Base-by-base conservation (phyloP, 2,113 vertebrate genomes). In the Rhabdomys dilectus region DNA sequence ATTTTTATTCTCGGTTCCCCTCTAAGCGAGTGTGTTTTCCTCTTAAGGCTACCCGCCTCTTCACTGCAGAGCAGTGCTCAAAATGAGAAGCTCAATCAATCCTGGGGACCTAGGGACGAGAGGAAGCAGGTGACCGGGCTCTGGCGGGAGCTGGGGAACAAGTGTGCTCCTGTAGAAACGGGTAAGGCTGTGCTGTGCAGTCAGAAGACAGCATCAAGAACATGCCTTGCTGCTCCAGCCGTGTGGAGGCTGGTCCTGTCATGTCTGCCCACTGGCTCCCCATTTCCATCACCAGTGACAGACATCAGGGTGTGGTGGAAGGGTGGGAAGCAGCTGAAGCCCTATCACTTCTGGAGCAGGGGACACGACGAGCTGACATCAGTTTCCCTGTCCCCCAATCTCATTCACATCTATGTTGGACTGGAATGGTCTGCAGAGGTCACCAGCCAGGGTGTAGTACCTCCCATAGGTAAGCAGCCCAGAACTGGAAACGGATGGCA, bases 21-120 rank as follows among this genome's bases (percentile, higher is more conserved):
- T 62, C 36, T n/a, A 6, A 73, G 75, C 17, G 22, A 1, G 21
- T 10, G 21, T 48, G 66, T 88, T 72, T 39, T 72, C 42, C 48
- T 29, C n/a, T n/a, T 39, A 16, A 66, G 22, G 45, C 31, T 11
- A 68, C 42, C 26, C 29, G 17, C 17, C 12, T 58, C 19, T 21
- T 34, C 9, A 22, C 24, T 45, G 11, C 21, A n/a, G 62, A 39
- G 9, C 21, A 24, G 7, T 4, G 1, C 36, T 24, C 29, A 15
- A 7, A 7, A 6, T 16, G 31, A 58, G 3, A 1, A 1, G 53
- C 42, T 88, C 31, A 2, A n/a, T 1, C 2, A 5, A 34, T 68
- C 42, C 53, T 15, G 4, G 53, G 39, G 31, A 17, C 58, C 13
- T 17, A 4, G 21, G 2, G 36, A 19, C 19, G 34, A 8, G 26